Base-by-base conservation (phyloP, 2,797 vertebrate species). In the Oryzias dopingdopingensis region DNA sequence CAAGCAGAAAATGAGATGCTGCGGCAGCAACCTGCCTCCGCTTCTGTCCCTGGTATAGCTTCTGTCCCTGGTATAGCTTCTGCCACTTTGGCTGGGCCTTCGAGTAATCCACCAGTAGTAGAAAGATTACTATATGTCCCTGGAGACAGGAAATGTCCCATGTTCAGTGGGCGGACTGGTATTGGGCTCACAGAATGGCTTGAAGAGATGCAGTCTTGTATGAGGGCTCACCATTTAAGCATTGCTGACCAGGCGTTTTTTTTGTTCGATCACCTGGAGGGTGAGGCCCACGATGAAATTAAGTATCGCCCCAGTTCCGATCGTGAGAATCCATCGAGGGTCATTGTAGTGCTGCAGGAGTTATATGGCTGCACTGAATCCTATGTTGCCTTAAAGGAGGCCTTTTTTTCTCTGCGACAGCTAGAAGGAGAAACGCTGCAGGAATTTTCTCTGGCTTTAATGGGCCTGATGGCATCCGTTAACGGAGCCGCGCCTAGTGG, bases 131-230 rank as follows among this genome's bases (percentile, higher is more conserved):
- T 24, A 1, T 48, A 23, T 48, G 22, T 48, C 0, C 46, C 46
- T 15, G 15, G 14, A 16, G 46, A 48, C 14, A n/a, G 40, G 40
- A 42, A 26, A 2, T 42, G 37, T 16, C 37, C 52, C 5, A 18
- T 18, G 10, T 55, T 55, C 18, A 44, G 14, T 6, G 52, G 52
- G 4, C 26, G 3, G 2, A 5, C 3, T 0, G 49, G 49, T 2
- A 37, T 51, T 4, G n/a, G 49, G n/a, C 7, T 55, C 5, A 55
- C 3, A n/a, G 42, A 45, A 8, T 55, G 52, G 42, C n/a, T 55
- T 4, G 15, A 44, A 17, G 54, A 56, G n/a, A 14, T 14, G 1
- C n/a, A 37, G 26, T 29, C 32, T 1, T 50, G 26, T 4, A 50
- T 37, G 16, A 32, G 26, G 6, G 49, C 13, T 14, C 17, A 4